Conservation (phyloP, 2,797 vertebrate genomes). For the Brachymystax lenok region DNA sequence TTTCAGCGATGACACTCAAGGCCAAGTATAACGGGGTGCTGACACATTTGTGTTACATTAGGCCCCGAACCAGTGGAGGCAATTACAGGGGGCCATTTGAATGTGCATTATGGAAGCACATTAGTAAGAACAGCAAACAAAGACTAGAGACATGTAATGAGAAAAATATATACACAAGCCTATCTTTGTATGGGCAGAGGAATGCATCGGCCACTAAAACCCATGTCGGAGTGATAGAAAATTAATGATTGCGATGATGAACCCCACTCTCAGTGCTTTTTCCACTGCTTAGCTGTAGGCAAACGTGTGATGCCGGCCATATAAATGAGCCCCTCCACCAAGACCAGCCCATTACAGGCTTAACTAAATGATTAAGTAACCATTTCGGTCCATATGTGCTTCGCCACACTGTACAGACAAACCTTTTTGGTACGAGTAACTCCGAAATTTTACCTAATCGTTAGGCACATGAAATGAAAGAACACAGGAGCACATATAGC, state of each 20-base stretch:
- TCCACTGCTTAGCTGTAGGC: conserved; percentile 2
- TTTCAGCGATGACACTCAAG: conserved; percentile 14
- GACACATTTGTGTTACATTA: conserved; percentile 42
- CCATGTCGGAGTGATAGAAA: conserved; percentile 24
- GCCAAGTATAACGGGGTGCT: conserved; percentile 11
- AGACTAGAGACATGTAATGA: conserved; percentile 41
- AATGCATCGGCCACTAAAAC: conserved; percentile 28
- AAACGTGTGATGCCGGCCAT: conserved; percentile 8
- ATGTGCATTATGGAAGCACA: conserved; percentile 60
- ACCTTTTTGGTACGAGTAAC: not conserved
- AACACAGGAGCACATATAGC: too few species aligned
- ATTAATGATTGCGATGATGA: conserved; percentile 27
- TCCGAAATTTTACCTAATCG: not conserved
- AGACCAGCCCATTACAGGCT: conserved; percentile 36
- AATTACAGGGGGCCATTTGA: conserved; percentile 59
- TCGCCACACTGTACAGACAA: not conserved
- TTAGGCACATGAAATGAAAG: not conserved
- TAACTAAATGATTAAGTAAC: not conserved
- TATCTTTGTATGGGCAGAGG: not conserved
- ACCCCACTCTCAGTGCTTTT: conserved; percentile 19
- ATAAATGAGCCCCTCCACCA: conserved; percentile 34
- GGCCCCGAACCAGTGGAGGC: conserved; percentile 41
- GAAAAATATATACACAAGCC: conserved; percentile 16
- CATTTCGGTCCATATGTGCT: not conserved
- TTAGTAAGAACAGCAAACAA: conserved; percentile 57